These are phyloP conservation scores for Nycticorax nycticorax DNA, from an alignment of 2,113 vertebrate species.

Conservation along the genomic window DNA sequence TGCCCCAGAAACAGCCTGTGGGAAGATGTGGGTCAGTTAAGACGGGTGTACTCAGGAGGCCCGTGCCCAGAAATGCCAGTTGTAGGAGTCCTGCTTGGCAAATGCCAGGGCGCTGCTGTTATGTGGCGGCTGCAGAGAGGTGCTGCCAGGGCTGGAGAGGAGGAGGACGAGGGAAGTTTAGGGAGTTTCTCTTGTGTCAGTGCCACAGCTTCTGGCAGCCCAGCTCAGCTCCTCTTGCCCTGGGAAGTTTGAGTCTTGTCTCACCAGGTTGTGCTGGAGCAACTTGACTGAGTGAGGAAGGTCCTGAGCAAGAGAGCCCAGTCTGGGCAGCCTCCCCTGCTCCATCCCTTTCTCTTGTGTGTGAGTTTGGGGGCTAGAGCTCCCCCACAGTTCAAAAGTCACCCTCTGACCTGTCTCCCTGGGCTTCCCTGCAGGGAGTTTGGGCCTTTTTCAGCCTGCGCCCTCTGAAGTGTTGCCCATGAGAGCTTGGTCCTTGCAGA, in stretches of 20 bases:
- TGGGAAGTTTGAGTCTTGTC: neutral
- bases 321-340: neutral
- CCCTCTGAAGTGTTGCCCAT: neutral
- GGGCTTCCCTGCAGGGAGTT: neutral
- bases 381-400: neutral
- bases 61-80: neutral
- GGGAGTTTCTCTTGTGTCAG: neutral
- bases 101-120: neutral
- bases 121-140: neutral
- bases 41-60: neutral
- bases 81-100: neutral
- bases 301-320: neutral
- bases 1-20: conserved; percentile 18
- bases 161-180: neutral
- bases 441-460: conserved; percentile 3
- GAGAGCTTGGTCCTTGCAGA: neutral
- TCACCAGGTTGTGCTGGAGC: neutral
- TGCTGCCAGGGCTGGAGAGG: neutral
- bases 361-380: neutral
- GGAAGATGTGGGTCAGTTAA: conserved; percentile 64
- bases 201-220: neutral
- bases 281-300: neutral
- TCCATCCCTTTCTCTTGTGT: neutral
- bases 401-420: neutral
- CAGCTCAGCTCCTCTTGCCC: neutral